Conservation (phyloP, 1,140 invertebrate genomes). For the Drosophila saltans region DNA sequence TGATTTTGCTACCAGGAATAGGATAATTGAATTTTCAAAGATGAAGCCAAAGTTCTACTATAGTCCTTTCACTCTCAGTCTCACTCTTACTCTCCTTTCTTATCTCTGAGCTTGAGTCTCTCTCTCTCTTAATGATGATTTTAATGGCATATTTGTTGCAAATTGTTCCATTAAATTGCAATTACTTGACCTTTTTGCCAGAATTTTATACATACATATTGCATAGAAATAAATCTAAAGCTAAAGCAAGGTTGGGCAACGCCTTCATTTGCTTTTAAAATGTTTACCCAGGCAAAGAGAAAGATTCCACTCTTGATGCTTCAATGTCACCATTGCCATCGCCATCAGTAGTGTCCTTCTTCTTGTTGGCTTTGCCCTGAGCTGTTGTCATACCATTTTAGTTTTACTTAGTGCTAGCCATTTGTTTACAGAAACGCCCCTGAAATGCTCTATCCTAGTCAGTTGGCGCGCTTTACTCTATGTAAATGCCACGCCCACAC, state of each 20-base stretch:
- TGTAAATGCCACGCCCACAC: constrained; percentile 46
- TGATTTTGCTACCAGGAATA: constrained; percentile 28
- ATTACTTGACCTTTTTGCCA: constrained; percentile 48
- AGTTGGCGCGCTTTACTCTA: background rate
- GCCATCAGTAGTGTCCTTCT: background rate
- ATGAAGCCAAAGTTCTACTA: constrained; percentile 33
- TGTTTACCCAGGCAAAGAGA: constrained; percentile 19
- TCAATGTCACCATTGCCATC: constrained; percentile 31
- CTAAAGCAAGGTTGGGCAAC: constrained; percentile 21
- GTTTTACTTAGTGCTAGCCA: constrained; percentile 44
- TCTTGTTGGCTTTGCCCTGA: background rate
- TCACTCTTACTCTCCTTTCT: background rate
- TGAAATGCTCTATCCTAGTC: background rate
- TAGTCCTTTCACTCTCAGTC: background rate
- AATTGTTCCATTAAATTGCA: constrained; percentile 64
- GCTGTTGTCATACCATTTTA: constrained; percentile 50
- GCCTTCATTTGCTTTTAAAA: constrained; percentile 34
- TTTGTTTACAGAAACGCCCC: constrained; percentile 52
- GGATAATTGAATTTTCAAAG: constrained; percentile 56
- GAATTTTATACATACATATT: background rate
- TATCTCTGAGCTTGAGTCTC: constrained; percentile 3
- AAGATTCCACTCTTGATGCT: constrained; percentile 20
- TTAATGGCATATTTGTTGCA: constrained; percentile 67
- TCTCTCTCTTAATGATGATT: constrained; percentile 22
- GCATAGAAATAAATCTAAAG: constrained; percentile 35